phyloP scores from a whole-genome alignment of 2,888 invertebrate genomes.

The Heliconius hortense region DNA sequence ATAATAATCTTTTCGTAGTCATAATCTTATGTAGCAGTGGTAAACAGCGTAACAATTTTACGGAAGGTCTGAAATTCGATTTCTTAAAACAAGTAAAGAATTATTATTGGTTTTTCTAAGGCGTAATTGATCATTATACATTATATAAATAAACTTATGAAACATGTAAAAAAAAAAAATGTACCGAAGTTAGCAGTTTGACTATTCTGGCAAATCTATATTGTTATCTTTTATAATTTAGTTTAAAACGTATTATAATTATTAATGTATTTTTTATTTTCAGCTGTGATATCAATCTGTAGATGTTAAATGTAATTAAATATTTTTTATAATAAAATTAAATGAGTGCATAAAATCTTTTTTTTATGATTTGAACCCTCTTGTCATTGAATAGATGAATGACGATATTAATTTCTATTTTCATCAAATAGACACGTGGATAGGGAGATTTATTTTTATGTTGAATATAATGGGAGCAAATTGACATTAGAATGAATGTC shows the following conservation, averaged over 20 bases:
- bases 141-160: no score
- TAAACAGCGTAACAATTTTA: background rate
- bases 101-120: no score
- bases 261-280: conserved; percentile 11
- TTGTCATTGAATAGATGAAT: conserved; percentile 1
- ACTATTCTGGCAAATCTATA: background rate
- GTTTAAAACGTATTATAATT: background rate
- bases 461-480: background rate
- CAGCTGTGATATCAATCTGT: conserved; percentile 13
- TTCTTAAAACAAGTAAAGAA: background rate
- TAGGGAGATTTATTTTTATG: conserved; percentile 11
- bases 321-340: conserved; percentile 12
- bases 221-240: background rate
- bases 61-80: background rate
- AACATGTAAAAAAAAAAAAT: background rate
- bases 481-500: background rate
- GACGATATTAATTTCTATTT: conserved; percentile 2
- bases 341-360: background rate
- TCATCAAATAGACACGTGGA: background rate
- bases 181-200: background rate
- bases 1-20: background rate
- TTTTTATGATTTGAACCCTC: background rate
- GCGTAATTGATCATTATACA: background rate
- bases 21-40: background rate
- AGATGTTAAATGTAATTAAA: conserved; percentile 16